A percentile compares a stretch with the other conserved stretches of the same genome.
Evolutionary conservation across 2,113 vertebrate genomes (phyloP).

Genomic region (Sterrhoptilus dennistouni): DNA sequence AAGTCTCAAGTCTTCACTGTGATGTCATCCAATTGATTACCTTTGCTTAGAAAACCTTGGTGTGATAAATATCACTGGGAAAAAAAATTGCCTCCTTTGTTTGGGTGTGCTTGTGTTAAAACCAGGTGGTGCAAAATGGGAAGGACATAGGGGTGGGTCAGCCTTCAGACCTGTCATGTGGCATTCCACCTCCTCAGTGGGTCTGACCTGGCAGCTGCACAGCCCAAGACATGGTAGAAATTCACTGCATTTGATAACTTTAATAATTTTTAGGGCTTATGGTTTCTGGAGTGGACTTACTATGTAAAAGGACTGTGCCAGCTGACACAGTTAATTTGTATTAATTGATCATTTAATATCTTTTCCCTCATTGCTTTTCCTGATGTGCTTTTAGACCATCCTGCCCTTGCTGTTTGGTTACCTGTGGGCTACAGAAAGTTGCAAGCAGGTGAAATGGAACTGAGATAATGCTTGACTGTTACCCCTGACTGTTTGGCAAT

Average conservation of each 20-base stretch:
- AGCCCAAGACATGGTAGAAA: neutral
- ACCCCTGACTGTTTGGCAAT: neutral
- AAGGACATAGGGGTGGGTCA: neutral
- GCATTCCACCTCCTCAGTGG: accelerated
- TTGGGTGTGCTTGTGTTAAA: neutral
- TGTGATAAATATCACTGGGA: neutral
- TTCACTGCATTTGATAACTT: neutral
- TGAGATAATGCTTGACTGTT: neutral
- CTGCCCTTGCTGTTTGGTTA: neutral
- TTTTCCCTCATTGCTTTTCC: neutral
- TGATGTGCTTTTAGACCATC: neutral
- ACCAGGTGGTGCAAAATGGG: neutral
- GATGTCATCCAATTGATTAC: neutral
- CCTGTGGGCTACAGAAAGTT: neutral
- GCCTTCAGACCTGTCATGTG: neutral
- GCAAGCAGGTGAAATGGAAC: neutral
- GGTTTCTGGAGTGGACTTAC: neutral
- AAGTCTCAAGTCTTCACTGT: neutral
- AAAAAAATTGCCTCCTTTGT: neutral
- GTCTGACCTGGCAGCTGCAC: neutral
- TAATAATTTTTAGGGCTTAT: neutral
- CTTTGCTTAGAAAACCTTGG: neutral
- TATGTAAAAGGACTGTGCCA: neutral
- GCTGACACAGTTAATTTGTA: no score
- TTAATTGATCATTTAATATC: neutral